Percentiles rank a stretch among this genome's conserved stretches.
phyloP scores from a whole-genome alignment of 2,113 vertebrate species.

The Rhinopomastus cyanomelas region DNA sequence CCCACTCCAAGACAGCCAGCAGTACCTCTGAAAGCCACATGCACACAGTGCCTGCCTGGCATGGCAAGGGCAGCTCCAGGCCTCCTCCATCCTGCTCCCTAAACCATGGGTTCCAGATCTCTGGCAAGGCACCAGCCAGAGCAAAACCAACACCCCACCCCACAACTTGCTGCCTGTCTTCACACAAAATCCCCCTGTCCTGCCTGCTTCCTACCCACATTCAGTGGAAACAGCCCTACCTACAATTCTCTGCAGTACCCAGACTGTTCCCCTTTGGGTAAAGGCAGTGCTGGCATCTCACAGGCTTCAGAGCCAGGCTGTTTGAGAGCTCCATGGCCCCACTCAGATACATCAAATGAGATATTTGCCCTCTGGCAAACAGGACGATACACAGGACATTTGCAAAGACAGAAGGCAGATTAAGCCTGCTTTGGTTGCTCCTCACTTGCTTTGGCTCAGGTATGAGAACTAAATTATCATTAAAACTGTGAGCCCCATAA shows the following conservation, averaged over 20 bases:
- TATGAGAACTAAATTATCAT: too few species aligned
- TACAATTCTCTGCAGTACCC: neutral
- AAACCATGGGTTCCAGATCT: fast-evolving
- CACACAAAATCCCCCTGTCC: neutral
- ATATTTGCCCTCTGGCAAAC: neutral
- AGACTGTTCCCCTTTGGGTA: neutral
- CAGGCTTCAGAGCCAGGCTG: fast-evolving
- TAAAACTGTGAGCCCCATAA: neutral
- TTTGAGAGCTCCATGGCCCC: neutral
- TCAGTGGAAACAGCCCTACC: neutral
- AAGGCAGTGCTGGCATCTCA: neutral
- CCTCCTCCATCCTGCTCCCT: neutral
- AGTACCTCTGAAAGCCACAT: neutral
- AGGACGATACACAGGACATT: neutral
- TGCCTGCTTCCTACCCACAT: too few species aligned
- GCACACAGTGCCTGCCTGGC: neutral
- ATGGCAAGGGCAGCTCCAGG: neutral
- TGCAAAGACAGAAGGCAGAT: neutral
- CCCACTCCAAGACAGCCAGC: neutral
- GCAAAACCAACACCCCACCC: neutral
- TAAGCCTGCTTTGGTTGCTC: neutral
- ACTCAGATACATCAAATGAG: neutral
- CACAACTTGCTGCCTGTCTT: too few species aligned
- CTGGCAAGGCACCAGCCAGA: neutral
- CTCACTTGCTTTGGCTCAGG: neutral